Evolutionary conservation across 2,113 vertebrate species (phyloP), one percentile per base, ranked within the genome.

Genomic region (Leucopternis melanops): DNA sequence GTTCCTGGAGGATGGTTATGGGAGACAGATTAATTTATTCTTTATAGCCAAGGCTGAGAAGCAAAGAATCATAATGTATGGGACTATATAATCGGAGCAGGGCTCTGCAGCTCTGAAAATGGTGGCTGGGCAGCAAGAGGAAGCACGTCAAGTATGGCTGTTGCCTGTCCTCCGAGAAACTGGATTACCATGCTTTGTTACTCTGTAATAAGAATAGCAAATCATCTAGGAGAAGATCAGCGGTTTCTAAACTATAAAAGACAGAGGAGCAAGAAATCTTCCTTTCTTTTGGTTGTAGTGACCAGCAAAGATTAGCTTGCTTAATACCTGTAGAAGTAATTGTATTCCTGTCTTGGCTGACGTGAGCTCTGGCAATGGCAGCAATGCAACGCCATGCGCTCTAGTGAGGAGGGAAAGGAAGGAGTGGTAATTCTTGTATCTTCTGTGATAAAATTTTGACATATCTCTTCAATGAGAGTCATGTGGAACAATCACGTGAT

Each of bases 51-150:
- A 50, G 29, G 20, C n/a, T 89, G 86, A 23, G 32, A 74, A 81
- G 22, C 5, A 1, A 75, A 66, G 73, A 75, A 50, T 75, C 20
- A 1, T 55, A 13, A 66, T 38, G 44, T 58, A 10, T 49, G n/a
- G 25, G 23, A 36, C 44, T 86, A 38, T 54, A 16, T 70, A 45
- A 59, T 55, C 38, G 47, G 81, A 75, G 58, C 45, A 74, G 38
- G 34, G 71, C 32, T 90, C 79, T 89, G 38, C 55, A 74, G 47
- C 57, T 82, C 86, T 93, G 72, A 31, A 85, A 92, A 58, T 59
- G 81, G 73, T 83, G 95, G n/a, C 87, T 96, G 91, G 52, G 92
- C 91, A 96, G 95, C 86, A 90, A 17, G 77, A 69, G 49, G 93
- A 90, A 96, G 85, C 81, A 23, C 0, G 2, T 94, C 67, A 93